Conservation (phyloP, 2,888 invertebrate species). For the Chrysina gloriosa region DNA sequence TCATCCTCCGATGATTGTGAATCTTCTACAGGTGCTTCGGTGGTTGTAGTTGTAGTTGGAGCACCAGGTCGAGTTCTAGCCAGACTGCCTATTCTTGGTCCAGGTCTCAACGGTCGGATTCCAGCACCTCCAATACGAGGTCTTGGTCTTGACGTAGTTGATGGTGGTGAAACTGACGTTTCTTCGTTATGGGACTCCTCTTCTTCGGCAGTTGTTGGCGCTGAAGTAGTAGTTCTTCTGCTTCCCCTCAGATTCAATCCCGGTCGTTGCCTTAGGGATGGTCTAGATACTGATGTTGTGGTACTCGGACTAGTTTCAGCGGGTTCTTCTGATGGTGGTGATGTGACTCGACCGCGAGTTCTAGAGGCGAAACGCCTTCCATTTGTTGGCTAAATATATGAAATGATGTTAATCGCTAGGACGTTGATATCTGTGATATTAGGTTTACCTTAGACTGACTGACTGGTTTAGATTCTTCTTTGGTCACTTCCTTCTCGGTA, state of each 20-base stretch:
- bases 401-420: background rate
- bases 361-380: conserved; percentile 59
- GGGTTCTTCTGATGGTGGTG: conserved; percentile 60
- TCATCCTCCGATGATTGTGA: conserved; percentile 66
- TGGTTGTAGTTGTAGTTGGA: conserved; percentile 65
- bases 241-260: conserved; percentile 59
- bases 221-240: conserved; percentile 56
- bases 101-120: conserved; percentile 74
- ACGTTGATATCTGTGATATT: background rate
- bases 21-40: conserved; percentile 64
- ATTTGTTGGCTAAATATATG: conserved; percentile 53
- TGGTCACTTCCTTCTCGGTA: conserved; percentile 59
- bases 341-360: conserved; percentile 60
- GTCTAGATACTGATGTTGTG: conserved; percentile 58
- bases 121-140: conserved; percentile 61
- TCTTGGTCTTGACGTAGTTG: conserved; percentile 58
- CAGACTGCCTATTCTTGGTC: conserved; percentile 71
- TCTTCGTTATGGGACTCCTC: conserved; percentile 50
- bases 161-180: conserved; percentile 50
- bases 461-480: conserved; percentile 63
- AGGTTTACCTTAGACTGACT: conserved; percentile 53
- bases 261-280: conserved; percentile 67
- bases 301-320: conserved; percentile 62
- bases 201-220: conserved; percentile 54
- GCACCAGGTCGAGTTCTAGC: conserved; percentile 66